These are phyloP conservation scores for Neolamprologus hecqui DNA, from an alignment of 2,113 vertebrate genomes.

Conservation along the genomic window DNA sequence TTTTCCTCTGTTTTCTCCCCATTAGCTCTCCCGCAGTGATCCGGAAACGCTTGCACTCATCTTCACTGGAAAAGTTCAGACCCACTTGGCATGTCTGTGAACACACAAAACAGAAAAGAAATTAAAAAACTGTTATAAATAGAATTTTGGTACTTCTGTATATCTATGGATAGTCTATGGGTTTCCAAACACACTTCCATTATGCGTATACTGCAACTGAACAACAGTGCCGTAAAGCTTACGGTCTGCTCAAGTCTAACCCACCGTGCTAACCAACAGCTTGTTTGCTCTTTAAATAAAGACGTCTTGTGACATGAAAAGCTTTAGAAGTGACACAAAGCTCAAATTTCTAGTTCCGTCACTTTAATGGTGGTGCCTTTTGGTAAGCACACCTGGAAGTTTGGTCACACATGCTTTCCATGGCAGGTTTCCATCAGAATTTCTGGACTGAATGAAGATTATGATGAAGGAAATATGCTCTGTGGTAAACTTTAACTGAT, in stretches of 20 bases:
- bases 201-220: neutral
- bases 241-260: slow-evolving; percentile 3
- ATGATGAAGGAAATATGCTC: neutral
- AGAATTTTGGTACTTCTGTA: neutral
- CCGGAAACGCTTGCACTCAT: slow-evolving; percentile 87
- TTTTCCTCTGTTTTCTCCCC: slow-evolving; percentile 81
- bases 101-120: neutral
- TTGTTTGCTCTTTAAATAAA: neutral
- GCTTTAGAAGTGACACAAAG: neutral
- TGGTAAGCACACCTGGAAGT: neutral
- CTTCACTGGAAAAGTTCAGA: slow-evolving; percentile 94
- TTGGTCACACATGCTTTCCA: neutral
- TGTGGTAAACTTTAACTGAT: neutral
- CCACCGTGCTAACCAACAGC: neutral
- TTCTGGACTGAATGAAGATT: neutral
- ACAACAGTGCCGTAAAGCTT: neutral
- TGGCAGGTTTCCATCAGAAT: neutral
- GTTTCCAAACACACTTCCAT: neutral
- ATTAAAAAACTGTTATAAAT: neutral
- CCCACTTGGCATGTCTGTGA: slow-evolving; percentile 87
- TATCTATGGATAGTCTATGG: neutral
- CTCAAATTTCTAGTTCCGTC: neutral
- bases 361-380: neutral
- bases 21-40: slow-evolving; percentile 72
- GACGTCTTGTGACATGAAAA: neutral